phyloP scores from a whole-genome alignment of 2,888 invertebrate genomes.

The Bombylius discolor region DNA sequence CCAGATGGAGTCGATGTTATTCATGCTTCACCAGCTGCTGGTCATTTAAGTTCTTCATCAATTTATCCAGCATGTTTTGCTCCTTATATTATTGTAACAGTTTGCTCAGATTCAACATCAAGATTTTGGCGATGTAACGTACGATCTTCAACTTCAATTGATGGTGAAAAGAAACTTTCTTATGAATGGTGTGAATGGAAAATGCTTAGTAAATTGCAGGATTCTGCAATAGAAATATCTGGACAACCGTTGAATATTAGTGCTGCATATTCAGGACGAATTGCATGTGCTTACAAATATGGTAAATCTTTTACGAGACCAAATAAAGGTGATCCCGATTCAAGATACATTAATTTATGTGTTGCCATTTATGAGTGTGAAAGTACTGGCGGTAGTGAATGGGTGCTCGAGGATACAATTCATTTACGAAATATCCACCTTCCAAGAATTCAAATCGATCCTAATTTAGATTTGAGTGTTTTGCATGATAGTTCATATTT shows the following conservation, averaged over 20 bases:
- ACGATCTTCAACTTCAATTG: constrained; percentile 19
- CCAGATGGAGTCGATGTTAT: constrained; percentile 86
- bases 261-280: constrained; percentile 93
- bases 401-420: constrained; percentile 92
- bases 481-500: constrained; percentile 64
- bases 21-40: constrained; percentile 89
- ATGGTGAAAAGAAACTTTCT: constrained; percentile 13
- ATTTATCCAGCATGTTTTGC: constrained; percentile 99
- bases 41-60: constrained; percentile 92
- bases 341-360: constrained; percentile 76
- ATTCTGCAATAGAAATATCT: constrained; percentile 56
- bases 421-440: constrained; percentile 84
- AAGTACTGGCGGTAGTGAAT: constrained; percentile 89
- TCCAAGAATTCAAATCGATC: constrained; percentile 67
- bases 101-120: constrained; percentile 81
- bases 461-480: constrained; percentile 71
- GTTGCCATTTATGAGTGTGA: constrained; percentile 99
- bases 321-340: constrained; percentile 59
- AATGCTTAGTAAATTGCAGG: constrained; percentile 62
- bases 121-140: constrained; percentile 78
- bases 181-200: constrained; percentile 83
- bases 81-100: constrained; percentile 90
- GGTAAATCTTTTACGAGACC: constrained; percentile 78
- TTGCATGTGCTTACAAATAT: constrained; percentile 94
- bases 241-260: constrained; percentile 85